Base-by-base conservation (phyloP, 2,113 vertebrate genomes). In the Microtus pennsylvanicus region DNA sequence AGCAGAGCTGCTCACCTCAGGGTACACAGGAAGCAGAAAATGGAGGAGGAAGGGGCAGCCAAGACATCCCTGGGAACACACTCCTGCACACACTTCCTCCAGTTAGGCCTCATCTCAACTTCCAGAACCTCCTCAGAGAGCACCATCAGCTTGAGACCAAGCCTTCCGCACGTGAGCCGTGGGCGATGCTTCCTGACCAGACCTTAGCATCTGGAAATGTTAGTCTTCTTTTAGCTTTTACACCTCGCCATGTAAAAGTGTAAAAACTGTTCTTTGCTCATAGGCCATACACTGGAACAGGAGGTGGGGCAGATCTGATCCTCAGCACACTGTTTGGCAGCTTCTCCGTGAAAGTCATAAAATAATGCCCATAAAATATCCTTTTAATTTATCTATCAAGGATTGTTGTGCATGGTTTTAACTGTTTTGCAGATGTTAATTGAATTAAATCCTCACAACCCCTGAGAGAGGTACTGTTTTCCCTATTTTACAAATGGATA, bases 291-390 rank as follows among this genome's bases (percentile, higher is more conserved):
- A 85, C 45, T 75, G 38, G 91, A 91, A 67, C 52, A 93, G 55
- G 92, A 72, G 45, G 24, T 35, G 70, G 42, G 61, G 14, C 89
- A 38, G 21, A 55, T 88, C 88, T 78, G 42, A 50, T 12, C 30
- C 30, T 47, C 42, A 76, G 50, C 67, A 22, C 38, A 30, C 80
- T 35, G 47, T 94, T 95, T 94, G 35, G 42, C 4, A 30, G 70
- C n/a, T 87, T 82, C 33, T 86, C 63, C 45, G 35, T 86, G 67
- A 96, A 87, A 6, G 14, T 72, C 70, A 91, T 93, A 52, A 87
- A 95, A 38, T 90, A 77, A 65, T 28, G 61, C 81, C 7, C 65
- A 9, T 30, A 82, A n/a, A 14, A 67, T 12, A 83, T 83, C 58
- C 63, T n/a, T 93, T 76, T 86, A 45, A 38, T 42, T 93, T 88